A percentile compares a stretch with the other conserved stretches of the same genome.
Conservation (phyloP, 2,797 vertebrate species). For the Chloroceryle amazona region DNA sequence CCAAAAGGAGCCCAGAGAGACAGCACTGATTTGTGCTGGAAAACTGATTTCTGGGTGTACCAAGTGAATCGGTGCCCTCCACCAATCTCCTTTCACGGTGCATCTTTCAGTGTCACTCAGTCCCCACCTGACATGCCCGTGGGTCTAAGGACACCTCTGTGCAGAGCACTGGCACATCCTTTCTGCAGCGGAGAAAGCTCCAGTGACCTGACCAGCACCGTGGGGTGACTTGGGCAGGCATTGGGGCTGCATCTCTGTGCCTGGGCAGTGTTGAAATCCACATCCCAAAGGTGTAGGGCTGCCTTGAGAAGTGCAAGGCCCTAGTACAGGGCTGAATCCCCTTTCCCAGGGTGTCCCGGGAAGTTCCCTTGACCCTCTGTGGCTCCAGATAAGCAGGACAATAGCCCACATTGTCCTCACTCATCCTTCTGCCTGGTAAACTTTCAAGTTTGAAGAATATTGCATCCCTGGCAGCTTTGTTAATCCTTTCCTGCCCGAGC, state of each 20-base stretch:
- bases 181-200: not conserved
- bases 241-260: not conserved
- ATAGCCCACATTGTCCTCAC: constrained; percentile 4
- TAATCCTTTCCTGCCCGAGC: constrained; percentile 39
- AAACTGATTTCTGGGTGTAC: rapidly evolving
- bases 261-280: not conserved
- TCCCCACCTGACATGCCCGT: rapidly evolving
- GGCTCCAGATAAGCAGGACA: constrained; percentile 34
- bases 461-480: not conserved
- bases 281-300: rapidly evolving
- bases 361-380: constrained; percentile 5
- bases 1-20: not conserved
- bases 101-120: rapidly evolving
- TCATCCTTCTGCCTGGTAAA: constrained; percentile 31
- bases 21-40: rapidly evolving
- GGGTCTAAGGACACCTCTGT: not conserved
- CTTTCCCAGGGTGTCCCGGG: not conserved
- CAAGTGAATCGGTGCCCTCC: rapidly evolving
- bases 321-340: not conserved
- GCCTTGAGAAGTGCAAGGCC: not conserved
- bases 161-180: rapidly evolving
- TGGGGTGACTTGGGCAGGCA: not conserved
- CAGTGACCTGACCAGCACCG: rapidly evolving
- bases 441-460: not conserved
- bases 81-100: not conserved